Evolutionary conservation across 2,113 vertebrate genomes (phyloP).

Genomic region (Murina feae): DNA sequence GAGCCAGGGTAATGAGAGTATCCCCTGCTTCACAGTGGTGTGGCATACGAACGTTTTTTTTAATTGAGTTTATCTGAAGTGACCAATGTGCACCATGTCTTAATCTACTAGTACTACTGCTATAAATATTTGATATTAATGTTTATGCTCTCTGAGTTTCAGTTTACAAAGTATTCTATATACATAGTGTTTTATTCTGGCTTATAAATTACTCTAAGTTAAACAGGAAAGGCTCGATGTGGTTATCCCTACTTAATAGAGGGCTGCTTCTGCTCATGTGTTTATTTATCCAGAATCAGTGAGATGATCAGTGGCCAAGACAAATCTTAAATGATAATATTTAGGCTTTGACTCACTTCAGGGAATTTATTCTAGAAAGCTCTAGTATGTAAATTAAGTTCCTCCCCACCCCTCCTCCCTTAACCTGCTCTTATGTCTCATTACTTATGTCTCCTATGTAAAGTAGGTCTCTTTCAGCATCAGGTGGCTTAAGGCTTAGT

Average conservation of each 20-base stretch:
- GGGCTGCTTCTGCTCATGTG: neutral
- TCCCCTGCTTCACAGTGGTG: neutral
- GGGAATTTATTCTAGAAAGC: neutral
- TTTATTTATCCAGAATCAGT: neutral
- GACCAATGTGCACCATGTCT: neutral
- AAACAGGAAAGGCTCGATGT: neutral
- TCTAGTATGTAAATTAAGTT: neutral
- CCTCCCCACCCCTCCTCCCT: neutral
- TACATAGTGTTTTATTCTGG: neutral
- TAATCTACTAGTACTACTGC: neutral
- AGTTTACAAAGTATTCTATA: neutral
- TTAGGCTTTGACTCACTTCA: neutral
- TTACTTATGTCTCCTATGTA: neutral
- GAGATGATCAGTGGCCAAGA: neutral
- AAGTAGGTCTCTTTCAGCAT: neutral
- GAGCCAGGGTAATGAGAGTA: neutral
- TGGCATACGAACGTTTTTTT: neutral
- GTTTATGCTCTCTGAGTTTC: neutral
- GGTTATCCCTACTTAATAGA: neutral
- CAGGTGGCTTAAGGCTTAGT: neutral
- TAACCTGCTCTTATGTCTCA: neutral
- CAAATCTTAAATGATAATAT: neutral
- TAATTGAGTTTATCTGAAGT: neutral
- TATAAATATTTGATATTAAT: neutral
- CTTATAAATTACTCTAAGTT: neutral